Conservation (phyloP, 2,113 vertebrate genomes). For the Columba livia region DNA sequence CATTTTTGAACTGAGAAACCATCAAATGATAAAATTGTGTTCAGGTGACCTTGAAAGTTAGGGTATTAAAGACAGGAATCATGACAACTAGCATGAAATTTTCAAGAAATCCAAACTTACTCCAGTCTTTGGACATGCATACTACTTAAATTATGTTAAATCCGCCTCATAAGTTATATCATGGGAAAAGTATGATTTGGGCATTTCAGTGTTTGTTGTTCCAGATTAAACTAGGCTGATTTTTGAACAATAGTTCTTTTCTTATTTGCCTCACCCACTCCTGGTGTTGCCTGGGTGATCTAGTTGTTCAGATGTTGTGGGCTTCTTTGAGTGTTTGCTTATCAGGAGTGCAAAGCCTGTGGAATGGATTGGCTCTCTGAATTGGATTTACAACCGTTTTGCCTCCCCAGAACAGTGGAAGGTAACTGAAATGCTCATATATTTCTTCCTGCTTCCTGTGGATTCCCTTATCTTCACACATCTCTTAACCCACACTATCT, state of each 20-base stretch:
- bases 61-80: not conserved
- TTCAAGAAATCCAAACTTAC: not conserved
- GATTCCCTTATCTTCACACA: not conserved
- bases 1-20: not conserved
- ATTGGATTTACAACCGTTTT: not conserved
- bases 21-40: rapidly evolving
- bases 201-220: not conserved
- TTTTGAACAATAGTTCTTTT: constrained; percentile 21
- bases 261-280: not conserved
- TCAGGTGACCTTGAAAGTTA: not conserved
- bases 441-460: not conserved
- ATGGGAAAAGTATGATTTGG: not conserved
- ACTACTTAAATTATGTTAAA: not conserved
- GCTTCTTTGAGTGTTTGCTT: constrained; percentile 20
- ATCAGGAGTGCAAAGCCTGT: not conserved
- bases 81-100: not conserved
- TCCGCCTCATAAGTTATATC: rapidly evolving
- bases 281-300: constrained; percentile 1
- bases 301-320: not conserved
- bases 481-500: not conserved
- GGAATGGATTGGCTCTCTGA: not conserved
- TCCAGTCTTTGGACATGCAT: not conserved
- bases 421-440: not conserved
- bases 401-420: not conserved
- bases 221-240: not conserved